Percentiles rank a stretch among this genome's conserved stretches.
These are phyloP conservation scores for Gymnocephalus cernua DNA, from an alignment of 2,113 vertebrate genomes.

Conservation along the genomic window DNA sequence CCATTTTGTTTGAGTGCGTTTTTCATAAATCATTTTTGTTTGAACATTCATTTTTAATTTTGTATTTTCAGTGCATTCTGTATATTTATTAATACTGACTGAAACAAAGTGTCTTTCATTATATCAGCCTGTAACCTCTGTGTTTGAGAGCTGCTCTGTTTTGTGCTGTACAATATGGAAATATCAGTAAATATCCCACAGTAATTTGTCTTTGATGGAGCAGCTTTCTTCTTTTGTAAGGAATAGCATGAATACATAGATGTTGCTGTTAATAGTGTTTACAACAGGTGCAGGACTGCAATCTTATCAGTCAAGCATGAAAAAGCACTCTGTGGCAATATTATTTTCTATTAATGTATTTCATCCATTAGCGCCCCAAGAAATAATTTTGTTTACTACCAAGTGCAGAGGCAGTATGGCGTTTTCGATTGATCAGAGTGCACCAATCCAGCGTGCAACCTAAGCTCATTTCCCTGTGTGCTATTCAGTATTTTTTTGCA, in stretches of 20 bases:
- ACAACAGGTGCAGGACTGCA: conserved; percentile 51
- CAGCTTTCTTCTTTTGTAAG: conserved; percentile 31
- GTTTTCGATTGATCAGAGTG: conserved; percentile 62
- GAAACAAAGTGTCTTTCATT: conserved; percentile 48
- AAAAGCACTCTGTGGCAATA: conserved; percentile 31
- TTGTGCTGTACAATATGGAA: conserved; percentile 32
- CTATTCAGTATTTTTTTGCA: conserved; percentile 64
- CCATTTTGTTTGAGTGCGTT: conserved; percentile 51
- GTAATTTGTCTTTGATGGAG: conserved; percentile 35
- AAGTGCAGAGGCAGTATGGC: conserved; percentile 33
- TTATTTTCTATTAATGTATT: conserved; percentile 46
- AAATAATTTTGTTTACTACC: conserved; percentile 55
- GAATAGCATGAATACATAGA: conserved; percentile 31
- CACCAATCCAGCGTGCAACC: conserved; percentile 48
- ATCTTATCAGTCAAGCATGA: conserved; percentile 52
- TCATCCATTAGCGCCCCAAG: conserved; percentile 53
- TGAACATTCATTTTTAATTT: conserved; percentile 53
- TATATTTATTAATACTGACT: conserved; percentile 45
- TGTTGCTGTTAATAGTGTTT: conserved; percentile 35
- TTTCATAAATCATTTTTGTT: conserved; percentile 58
- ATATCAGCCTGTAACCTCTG: conserved; percentile 32
- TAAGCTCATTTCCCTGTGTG: conserved; percentile 61
- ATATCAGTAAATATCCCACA: conserved; percentile 51
- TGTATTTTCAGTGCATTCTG: conserved; percentile 40
- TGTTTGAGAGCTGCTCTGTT: conserved; percentile 32